Conservation (phyloP, 2,888 invertebrate species). For the Deroplatys truncata region DNA sequence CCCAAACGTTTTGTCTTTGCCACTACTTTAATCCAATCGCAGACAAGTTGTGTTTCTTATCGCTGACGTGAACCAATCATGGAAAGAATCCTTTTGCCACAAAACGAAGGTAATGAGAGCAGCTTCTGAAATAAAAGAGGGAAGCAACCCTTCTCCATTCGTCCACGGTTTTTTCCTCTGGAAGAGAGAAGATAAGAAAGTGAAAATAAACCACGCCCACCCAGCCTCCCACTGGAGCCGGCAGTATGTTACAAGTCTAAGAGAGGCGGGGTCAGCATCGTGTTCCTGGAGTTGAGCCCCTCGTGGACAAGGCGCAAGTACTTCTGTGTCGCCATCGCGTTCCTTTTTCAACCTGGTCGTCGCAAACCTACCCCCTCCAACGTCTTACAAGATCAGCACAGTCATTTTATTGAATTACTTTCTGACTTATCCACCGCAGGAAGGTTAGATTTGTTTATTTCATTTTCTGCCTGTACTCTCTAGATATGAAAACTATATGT, state of each 20-base stretch:
- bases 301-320: background rate
- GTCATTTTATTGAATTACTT: too few relatives aligned
- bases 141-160: background rate
- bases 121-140: background rate
- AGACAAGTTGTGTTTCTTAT: background rate
- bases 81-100: background rate
- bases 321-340: background rate
- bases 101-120: background rate
- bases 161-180: background rate
- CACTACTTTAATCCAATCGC: background rate
- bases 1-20: too few relatives aligned
- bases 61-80: background rate
- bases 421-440: too few relatives aligned
- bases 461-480: too few relatives aligned
- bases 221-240: constrained; percentile 13
- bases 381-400: too few relatives aligned
- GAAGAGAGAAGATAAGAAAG: constrained; percentile 13
- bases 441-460: too few relatives aligned
- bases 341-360: background rate
- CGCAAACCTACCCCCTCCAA: background rate
- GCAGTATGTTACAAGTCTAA: constrained; percentile 10
- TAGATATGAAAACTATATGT: too few relatives aligned
- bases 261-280: constrained; percentile 5
- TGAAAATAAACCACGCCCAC: constrained; percentile 16
- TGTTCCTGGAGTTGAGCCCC: background rate